Evolutionary conservation across 2,797 vertebrate species (phyloP), one percentile per base, ranked within the genome.

Genomic region (Bradypodion ventrale): DNA sequence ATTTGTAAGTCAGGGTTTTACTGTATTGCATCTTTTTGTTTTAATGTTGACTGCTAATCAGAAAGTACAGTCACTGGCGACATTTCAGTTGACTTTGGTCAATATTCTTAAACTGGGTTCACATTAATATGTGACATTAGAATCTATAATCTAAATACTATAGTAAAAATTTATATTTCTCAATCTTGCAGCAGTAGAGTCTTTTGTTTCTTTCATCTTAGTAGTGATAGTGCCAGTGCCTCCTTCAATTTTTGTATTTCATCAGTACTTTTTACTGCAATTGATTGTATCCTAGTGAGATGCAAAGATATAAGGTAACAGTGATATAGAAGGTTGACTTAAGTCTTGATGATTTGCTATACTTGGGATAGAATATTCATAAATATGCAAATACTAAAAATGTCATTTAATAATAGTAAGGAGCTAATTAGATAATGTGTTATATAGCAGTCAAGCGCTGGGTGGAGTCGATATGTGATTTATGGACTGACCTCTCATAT

Each of bases 141-240:
- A 42, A 70, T 16, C 6, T 19, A 27, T 37, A 60, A 46, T 35
- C 29, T 75, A 32, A 66, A 42, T 7, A 12, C 7, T 56, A 6
- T 10, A 40, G 32, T 32, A 29, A 69, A 69, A 60, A 59, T 66
- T 23, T 59, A 60, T 42, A 7, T 1, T 27, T 52, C 10, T 56
- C 7, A 69, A 29, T 27, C n/a, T 46, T 40, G 27, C 25, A 81
- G 27, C 35, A 59, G 2, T 72, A 27, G 68, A 35, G 59, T 29
- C 32, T 35, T 32, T 69, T 69, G 8, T 40, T 37, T 3, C 37
- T 69, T 69, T 69, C 8, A 9, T 40, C 37, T 69, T 3, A 68
- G 13, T 68, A 16, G 1, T n/a, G 1, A 2, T 59, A 21, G 21
- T 10, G 2, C 1, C 15, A 2, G 7, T 46, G 7, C 12, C 16